Percentiles rank a stretch among this genome's conserved stretches.
phyloP scores from a whole-genome alignment of 2,797 vertebrate species.

The Cryptoblepharus egeriae region DNA sequence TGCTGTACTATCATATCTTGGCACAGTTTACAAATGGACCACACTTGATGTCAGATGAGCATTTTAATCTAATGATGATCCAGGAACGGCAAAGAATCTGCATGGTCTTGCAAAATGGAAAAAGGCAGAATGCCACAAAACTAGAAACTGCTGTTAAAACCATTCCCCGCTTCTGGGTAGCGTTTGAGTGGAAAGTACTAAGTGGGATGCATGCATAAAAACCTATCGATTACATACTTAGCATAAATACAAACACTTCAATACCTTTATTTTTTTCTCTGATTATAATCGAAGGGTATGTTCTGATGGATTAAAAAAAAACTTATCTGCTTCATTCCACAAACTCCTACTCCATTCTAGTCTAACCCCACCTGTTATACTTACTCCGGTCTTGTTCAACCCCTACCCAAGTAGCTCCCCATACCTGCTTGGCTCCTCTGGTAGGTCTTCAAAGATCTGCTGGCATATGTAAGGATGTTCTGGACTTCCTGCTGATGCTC shows the following conservation, averaged over 20 bases:
- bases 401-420: no score
- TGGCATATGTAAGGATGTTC: no score
- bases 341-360: no score
- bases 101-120: constrained; percentile 18
- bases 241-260: background rate
- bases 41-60: constrained; percentile 47
- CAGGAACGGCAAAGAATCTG: constrained; percentile 37
- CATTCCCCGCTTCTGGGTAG: background rate
- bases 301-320: constrained; percentile 34
- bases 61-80: constrained; percentile 44
- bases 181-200: constrained; percentile 7
- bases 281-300: background rate
- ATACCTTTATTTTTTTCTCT: background rate
- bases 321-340: no score
- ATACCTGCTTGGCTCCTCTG: no score
- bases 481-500: no score
- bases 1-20: constrained; percentile 29
- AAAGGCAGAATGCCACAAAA: background rate
- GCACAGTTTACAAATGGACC: constrained; percentile 53
- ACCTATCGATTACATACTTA: background rate
- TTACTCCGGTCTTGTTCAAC: no score
- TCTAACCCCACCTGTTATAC: no score
- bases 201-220: background rate
- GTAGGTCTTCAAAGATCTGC: no score
- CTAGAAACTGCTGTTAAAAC: background rate